phyloP scores from a whole-genome alignment of 2,888 invertebrate genomes.

The Euphydryas editha region DNA sequence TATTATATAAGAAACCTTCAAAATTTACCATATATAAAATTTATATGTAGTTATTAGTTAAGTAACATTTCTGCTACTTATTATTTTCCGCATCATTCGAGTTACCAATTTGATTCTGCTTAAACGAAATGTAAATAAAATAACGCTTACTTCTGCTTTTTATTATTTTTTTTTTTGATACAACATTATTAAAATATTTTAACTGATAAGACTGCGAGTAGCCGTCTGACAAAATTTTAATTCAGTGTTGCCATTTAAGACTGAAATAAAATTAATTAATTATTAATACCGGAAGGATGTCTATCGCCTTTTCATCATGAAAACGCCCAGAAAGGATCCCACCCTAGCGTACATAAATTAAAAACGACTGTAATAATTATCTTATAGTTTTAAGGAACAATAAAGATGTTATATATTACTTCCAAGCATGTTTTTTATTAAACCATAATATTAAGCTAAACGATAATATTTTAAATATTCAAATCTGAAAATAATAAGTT shows the following conservation, averaged over 20 bases:
- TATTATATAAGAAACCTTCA: conserved; percentile 74
- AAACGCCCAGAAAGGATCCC: conserved; percentile 66
- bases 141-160: conserved; percentile 54
- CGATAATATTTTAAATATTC: no score
- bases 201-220: conserved; percentile 33
- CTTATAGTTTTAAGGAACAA: conserved; percentile 61
- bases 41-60: conserved; percentile 56
- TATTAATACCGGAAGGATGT: conserved; percentile 39
- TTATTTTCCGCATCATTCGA: conserved; percentile 73
- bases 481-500: no score
- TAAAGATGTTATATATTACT: conserved; percentile 68
- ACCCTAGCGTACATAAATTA: conserved; percentile 63
- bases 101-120: conserved; percentile 75
- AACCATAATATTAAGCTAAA: not conserved
- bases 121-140: conserved; percentile 70
- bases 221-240: conserved; percentile 43
- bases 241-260: conserved; percentile 73
- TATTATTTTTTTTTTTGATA: conserved; percentile 36
- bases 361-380: conserved; percentile 58
- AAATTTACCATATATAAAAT: conserved; percentile 61
- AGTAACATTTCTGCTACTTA: conserved; percentile 33
- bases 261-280: conserved; percentile 55
- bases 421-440: conserved; percentile 27
- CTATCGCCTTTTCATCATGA: conserved; percentile 44
- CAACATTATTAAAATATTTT: conserved; percentile 20